phyloP scores from a whole-genome alignment of 2,888 invertebrate species.

The Cactoblastis cactorum region DNA sequence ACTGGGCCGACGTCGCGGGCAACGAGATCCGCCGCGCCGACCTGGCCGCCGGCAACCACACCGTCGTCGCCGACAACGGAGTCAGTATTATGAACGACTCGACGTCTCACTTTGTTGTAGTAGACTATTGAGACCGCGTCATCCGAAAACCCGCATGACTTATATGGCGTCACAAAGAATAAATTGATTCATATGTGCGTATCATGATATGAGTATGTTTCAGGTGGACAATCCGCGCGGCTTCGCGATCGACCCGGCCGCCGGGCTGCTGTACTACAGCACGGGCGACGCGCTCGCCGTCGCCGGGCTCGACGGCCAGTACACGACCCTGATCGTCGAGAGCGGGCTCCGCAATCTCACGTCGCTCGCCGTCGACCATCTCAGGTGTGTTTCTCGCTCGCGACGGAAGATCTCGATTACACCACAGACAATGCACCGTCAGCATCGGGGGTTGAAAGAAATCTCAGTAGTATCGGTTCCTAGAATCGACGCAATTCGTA shows the following conservation, averaged over 20 bases:
- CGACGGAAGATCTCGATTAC: too few relatives aligned
- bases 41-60: slow-evolving; percentile 81
- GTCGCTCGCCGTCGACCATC: slow-evolving; percentile 86
- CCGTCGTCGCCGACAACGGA: slow-evolving; percentile 81
- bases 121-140: too few relatives aligned
- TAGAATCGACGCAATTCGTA: too few relatives aligned
- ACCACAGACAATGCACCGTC: too few relatives aligned
- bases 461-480: too few relatives aligned
- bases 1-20: slow-evolving; percentile 4
- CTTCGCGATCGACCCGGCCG: slow-evolving; percentile 91
- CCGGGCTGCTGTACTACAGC: slow-evolving; percentile 86
- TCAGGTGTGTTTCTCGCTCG: too few relatives aligned
- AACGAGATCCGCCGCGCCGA: slow-evolving; percentile 86
- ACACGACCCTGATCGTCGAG: slow-evolving; percentile 76
- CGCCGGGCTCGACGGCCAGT: slow-evolving; percentile 86
- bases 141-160: too few relatives aligned
- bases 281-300: slow-evolving; percentile 82
- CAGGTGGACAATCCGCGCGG: slow-evolving; percentile 80
- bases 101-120: too few relatives aligned
- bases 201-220: not conserved
- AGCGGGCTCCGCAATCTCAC: slow-evolving; percentile 82
- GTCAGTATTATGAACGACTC: slow-evolving; percentile 18
- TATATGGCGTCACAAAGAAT: too few relatives aligned
- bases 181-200: too few relatives aligned
- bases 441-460: too few relatives aligned